Base-by-base conservation (phyloP, 2,888 invertebrate genomes). In the Andrena fulva region DNA sequence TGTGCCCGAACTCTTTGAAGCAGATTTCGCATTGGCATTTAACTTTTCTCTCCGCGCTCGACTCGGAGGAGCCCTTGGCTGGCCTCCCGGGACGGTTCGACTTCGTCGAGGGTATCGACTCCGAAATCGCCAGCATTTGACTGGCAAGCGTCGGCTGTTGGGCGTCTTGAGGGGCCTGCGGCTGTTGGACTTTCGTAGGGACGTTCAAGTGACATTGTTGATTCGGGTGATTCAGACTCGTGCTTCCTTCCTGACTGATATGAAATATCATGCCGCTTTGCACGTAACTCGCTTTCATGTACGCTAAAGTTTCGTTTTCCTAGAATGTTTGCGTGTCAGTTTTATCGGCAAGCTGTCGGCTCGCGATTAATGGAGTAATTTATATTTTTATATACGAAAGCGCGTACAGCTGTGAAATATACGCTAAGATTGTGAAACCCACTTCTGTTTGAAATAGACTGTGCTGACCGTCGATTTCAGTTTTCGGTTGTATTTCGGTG, bases 21-120 rank as follows among this genome's bases (percentile, higher is more conserved):
- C 94, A 94, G 69, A 93, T 93, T 83, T 93, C 93, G 85, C 94
- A 94, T 63, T 93, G 93, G 60, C 93, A 94, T 85, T 94, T 93
- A 6, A 91, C 83, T 69, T 92, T 92, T 73, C 93, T 94, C 6
- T 88, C 85, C 20, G 87, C 54, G 20, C 74, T 86, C n/a, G 87
- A n/a, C 6, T 86, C 77, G 1, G 79, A 56, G 29, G 86, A 80
- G 24, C 89, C 82, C 62, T 93, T 93, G 5, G 93, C 84, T 33
- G 92, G 93, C 88, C 92, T 92, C 5, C 92, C 92, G 42, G 92
- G 91, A 60, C 90, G 90, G 67, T 89, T 92, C 42, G 89, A 90
- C 79, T 92, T 93, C 16, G 85, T 78, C 5, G 88, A 72, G 12
- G 89, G 75, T 67, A 85, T 68, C 50, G 91, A 84, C 68, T 88